Evolutionary conservation across 2,797 vertebrate genomes (phyloP).

Genomic region (Kryptolebias ocellatus): DNA sequence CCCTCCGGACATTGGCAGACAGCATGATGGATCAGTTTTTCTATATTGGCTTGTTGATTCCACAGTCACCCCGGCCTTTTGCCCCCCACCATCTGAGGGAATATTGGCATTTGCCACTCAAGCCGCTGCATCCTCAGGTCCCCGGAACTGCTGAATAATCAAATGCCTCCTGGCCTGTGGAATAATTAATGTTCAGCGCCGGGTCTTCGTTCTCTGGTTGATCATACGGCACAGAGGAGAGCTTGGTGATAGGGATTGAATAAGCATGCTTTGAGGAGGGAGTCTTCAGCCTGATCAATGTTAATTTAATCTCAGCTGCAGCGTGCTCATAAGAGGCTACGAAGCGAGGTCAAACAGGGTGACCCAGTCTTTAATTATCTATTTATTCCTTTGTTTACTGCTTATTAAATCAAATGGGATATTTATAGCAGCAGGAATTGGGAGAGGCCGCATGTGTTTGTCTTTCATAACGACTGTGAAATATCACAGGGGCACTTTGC

Average conservation of each 20-base stretch:
- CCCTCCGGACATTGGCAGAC: constrained; percentile 84
- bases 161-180: constrained; percentile 82
- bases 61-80: constrained; percentile 75
- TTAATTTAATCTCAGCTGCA: constrained; percentile 76
- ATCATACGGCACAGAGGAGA: constrained; percentile 74
- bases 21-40: constrained; percentile 91
- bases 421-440: constrained; percentile 23
- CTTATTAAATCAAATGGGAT: constrained; percentile 43
- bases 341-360: constrained; percentile 7
- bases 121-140: constrained; percentile 74
- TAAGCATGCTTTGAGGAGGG: constrained; percentile 59
- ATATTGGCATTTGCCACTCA: constrained; percentile 98
- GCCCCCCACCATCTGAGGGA: constrained; percentile 68
- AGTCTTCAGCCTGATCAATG: constrained; percentile 77
- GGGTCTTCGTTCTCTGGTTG: constrained; percentile 78
- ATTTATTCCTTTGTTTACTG: constrained; percentile 67
- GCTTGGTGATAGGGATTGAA: constrained; percentile 67
- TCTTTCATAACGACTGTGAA: constrained; percentile 36
- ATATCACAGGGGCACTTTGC: constrained; percentile 34
- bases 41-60: constrained; percentile 89
- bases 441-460: constrained; percentile 22
- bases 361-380: constrained; percentile 54
- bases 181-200: constrained; percentile 90
- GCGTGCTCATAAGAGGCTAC: constrained; percentile 53
- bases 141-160: constrained; percentile 89